These are phyloP conservation scores for Bursaphelenchus mucronatus DNA, from an alignment of 1,140 invertebrate genomes.

Conservation along the genomic window DNA sequence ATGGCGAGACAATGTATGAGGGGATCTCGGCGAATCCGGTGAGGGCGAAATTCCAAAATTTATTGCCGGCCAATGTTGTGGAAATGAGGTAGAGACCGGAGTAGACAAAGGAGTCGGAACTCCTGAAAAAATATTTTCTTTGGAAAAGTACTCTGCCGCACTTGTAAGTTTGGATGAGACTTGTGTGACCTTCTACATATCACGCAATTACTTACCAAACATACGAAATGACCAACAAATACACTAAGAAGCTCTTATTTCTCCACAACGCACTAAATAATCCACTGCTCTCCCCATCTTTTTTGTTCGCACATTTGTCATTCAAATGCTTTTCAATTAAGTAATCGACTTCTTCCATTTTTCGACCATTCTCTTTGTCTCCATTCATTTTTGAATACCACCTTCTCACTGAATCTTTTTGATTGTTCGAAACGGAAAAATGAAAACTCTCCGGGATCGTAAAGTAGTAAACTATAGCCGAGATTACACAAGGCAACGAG, in stretches of 20 bases:
- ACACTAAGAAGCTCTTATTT: no score
- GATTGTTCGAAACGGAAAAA: neutral
- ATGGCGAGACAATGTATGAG: conserved; percentile 43
- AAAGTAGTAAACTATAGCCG: conserved; percentile 10
- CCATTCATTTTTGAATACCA: neutral
- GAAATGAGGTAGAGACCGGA: conserved; percentile 61
- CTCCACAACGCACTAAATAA: no score
- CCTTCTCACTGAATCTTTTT: neutral
- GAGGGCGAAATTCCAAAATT: conserved; percentile 61
- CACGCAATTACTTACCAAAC: no score
- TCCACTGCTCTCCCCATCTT: conserved; percentile 1
- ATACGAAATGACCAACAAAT: no score
- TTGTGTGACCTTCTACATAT: no score
- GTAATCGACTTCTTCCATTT: conserved; percentile 4
- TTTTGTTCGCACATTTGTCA: neutral
- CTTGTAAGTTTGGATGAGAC: neutral
- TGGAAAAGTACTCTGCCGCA: neutral
- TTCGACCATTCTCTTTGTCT: conserved; percentile 5
- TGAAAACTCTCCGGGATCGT: conserved; percentile 14
- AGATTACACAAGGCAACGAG: conserved; percentile 12
- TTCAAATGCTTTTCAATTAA: neutral
- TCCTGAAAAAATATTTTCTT: neutral
- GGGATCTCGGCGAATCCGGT: conserved; percentile 59
- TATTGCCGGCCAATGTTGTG: conserved; percentile 55
- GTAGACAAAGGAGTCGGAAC: conserved; percentile 59